Conservation (phyloP, 2,797 vertebrate species). For the Falco naumanni region DNA sequence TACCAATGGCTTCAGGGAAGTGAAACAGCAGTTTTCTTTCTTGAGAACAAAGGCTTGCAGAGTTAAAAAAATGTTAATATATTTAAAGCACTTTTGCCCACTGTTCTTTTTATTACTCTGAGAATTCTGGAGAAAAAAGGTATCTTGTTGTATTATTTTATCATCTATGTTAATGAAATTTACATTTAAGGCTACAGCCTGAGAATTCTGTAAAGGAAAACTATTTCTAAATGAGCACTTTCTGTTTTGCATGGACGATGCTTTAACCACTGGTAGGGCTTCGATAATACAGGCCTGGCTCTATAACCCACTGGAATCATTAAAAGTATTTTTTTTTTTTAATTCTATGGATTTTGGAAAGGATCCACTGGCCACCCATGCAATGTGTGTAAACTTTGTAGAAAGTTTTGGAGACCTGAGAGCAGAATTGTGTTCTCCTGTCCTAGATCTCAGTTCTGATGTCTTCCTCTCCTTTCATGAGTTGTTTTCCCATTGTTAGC, state of each 20-base stretch:
- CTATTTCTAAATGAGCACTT: background rate
- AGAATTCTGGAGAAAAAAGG: slow-evolving; percentile 58
- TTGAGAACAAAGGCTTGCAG: slow-evolving; percentile 79
- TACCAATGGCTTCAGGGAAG: slow-evolving; percentile 83
- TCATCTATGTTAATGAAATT: slow-evolving; percentile 54
- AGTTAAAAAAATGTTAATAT: slow-evolving; percentile 69
- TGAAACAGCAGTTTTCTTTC: slow-evolving; percentile 78
- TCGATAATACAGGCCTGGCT: background rate
- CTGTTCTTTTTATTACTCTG: slow-evolving; percentile 70
- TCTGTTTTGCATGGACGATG: background rate
- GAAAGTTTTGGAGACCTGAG: background rate
- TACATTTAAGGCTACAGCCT: slow-evolving; percentile 48
- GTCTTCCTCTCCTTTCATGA: background rate
- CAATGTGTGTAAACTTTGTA: background rate
- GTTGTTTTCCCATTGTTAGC: background rate
- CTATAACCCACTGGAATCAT: background rate
- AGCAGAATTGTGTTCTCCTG: background rate
- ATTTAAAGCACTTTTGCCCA: slow-evolving; percentile 74
- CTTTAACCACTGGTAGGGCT: background rate
- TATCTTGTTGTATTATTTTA: slow-evolving; percentile 68
- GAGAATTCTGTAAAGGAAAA: slow-evolving; percentile 6
- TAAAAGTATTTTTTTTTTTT: background rate
- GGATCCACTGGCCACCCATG: background rate
- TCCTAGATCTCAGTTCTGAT: background rate
- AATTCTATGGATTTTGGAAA: background rate